These are phyloP conservation scores for Circaetus cinerascens DNA, from an alignment of 2,113 vertebrate genomes.

Conservation along the genomic window DNA sequence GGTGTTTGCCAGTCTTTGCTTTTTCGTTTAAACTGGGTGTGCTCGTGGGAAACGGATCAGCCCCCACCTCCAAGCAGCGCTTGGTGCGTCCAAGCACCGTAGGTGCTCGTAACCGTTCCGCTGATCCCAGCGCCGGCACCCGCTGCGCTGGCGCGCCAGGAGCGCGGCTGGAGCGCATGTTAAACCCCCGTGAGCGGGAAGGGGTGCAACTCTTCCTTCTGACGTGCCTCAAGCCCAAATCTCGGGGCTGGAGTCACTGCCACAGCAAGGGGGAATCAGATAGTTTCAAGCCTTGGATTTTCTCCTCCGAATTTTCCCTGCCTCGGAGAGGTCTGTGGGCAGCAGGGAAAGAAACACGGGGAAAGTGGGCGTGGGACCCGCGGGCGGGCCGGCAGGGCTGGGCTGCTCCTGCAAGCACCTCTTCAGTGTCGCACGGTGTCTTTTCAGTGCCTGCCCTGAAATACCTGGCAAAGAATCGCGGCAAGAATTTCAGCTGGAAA, in stretches of 20 bases:
- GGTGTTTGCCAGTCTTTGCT: neutral
- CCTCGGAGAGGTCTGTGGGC: neutral
- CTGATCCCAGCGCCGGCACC: neutral
- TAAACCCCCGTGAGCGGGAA: neutral
- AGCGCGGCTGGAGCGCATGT: neutral
- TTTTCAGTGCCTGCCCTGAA: neutral
- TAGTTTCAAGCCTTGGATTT: neutral
- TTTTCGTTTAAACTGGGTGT: neutral
- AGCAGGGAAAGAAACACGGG: neutral
- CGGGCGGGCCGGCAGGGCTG: neutral
- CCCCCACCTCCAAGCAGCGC: neutral
- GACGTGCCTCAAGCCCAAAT: neutral
- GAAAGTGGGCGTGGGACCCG: neutral
- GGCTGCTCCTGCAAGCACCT: neutral
- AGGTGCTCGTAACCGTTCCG: neutral
- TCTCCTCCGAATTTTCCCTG: neutral
- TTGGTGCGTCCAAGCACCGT: neutral
- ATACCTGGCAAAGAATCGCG: neutral
- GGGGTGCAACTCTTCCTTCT: neutral
- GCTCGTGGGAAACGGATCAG: neutral
- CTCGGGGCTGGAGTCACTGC: neutral
- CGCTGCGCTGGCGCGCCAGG: neutral
- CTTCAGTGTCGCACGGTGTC: neutral
- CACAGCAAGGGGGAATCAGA: neutral
- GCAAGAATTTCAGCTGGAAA: neutral